Base-by-base conservation (phyloP, 2,888 invertebrate species). In the Smittia aterrima region DNA sequence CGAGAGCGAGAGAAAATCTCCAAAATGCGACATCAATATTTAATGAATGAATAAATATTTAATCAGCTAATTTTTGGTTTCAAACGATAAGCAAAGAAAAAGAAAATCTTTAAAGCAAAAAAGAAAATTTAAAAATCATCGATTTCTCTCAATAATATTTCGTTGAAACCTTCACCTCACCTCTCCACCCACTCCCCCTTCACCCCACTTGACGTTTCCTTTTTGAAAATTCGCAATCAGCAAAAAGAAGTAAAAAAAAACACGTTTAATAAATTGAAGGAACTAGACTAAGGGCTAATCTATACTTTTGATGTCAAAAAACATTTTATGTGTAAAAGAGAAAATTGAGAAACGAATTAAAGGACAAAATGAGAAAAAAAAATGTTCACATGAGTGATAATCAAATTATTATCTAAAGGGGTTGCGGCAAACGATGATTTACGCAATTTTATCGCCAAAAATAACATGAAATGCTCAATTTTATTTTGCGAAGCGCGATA, bases 261-360 rank as follows among this genome's bases (percentile, higher is more conserved):
- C 47, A 47, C 47, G 47, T 47, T 47, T 47, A 47, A 47, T 47
- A 47, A 47, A 47, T n/a, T 47, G 22, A 58, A 6, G 58, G 22
- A 58, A 54, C 25, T 71, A 54, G 70, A 54, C 54, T 71, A 71
- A 71, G 58, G n/a, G 70, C 70, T 71, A 71, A 71, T 54, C 70
- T 71, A 58, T 58, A 71, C 70, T 71, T 68, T 71, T 71, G 70
- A 71, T 71, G 70, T 71, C 40, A 54, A 53, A n/a, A n/a, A n/a
- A 47, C 18, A 53, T 71, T 71, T 71, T 71, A 71, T 71, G 70
- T 71, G 70, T 71, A 22, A 54, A 25, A 20, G 18, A 18, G 22
- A 20, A n/a, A 22, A 7, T 22, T 22, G 58, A n/a, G 22, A 58
- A 58, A 58, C 58, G 47, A 66, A 67, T 32, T 20, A 58, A 58